phyloP scores from a whole-genome alignment of 2,113 vertebrate genomes.

The Rhynchomys soricoides region DNA sequence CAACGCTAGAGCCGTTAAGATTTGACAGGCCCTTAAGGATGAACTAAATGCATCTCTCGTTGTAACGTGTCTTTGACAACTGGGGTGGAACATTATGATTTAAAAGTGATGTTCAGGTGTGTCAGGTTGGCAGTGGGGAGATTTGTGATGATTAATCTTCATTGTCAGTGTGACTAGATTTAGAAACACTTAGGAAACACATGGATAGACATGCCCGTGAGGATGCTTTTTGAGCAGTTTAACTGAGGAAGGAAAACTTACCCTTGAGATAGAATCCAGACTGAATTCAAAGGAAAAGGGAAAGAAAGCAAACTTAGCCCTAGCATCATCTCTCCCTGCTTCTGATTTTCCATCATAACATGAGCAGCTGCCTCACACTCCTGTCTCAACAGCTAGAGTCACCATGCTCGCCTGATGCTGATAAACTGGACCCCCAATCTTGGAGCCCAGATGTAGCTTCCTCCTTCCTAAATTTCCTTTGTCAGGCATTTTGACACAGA shows the following conservation, averaged over 20 bases:
- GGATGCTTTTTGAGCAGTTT: too few relatives aligned
- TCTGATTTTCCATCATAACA: neutral
- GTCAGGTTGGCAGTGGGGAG: neutral
- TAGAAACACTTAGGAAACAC: neutral
- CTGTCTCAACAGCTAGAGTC: neutral
- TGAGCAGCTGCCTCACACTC: neutral
- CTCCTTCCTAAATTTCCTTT: neutral
- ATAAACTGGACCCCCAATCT: neutral
- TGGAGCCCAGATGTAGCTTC: neutral
- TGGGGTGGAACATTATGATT: neutral
- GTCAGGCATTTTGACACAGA: neutral
- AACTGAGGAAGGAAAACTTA: neutral
- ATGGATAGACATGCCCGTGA: neutral
- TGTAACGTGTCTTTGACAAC: neutral
- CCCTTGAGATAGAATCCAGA: neutral
- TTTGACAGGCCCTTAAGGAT: neutral
- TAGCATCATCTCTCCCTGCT: neutral
- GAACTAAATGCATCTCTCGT: neutral
- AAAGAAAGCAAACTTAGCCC: neutral
- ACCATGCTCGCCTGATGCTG: neutral
- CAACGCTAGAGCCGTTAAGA: neutral
- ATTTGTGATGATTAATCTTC: neutral
- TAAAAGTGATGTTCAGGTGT: neutral
- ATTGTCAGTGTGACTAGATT: neutral
- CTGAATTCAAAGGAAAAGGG: neutral